Conservation (phyloP, 2,888 invertebrate genomes). For the Pachycephus smyrnensis region DNA sequence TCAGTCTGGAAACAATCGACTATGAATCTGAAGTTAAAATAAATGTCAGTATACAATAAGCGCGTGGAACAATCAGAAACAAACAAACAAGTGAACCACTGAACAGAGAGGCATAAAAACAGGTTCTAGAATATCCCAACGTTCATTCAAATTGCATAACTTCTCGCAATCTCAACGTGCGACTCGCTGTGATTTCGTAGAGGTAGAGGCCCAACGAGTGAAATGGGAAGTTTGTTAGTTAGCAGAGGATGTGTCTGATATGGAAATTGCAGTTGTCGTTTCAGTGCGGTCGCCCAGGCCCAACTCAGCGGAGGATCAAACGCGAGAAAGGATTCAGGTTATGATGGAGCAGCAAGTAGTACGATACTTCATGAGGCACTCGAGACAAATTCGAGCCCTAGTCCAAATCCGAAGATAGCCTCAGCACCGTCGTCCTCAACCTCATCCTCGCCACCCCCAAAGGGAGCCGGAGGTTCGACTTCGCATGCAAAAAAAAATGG, state of each 20-base stretch:
- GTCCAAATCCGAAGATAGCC: slow-evolving; percentile 56
- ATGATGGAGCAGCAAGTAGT: slow-evolving; percentile 56
- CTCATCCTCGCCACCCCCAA: slow-evolving; percentile 52
- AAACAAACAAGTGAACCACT: neutral
- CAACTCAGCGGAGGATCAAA: slow-evolving; percentile 48
- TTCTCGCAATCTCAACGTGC: neutral
- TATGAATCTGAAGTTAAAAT: neutral
- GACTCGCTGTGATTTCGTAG: neutral
- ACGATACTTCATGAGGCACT: slow-evolving; percentile 52
- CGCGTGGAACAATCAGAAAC: neutral
- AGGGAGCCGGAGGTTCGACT: slow-evolving; percentile 8
- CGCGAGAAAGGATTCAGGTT: slow-evolving; percentile 57
- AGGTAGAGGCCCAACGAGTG: neutral
- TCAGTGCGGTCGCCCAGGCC: slow-evolving; percentile 61
- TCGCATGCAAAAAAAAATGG: slow-evolving; percentile 53
- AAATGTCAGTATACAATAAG: neutral
- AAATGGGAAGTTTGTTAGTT: neutral
- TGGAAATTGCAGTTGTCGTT: slow-evolving; percentile 49
- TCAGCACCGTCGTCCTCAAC: slow-evolving; percentile 63
- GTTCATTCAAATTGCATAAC: neutral
- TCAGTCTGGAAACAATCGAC: neutral
- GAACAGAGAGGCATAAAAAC: neutral
- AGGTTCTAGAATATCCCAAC: neutral
- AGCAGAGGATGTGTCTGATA: slow-evolving; percentile 26
- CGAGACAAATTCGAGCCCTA: slow-evolving; percentile 60